phyloP scores from a whole-genome alignment of 2,888 invertebrate genomes.

The Hermaeophaga mercurialis region DNA sequence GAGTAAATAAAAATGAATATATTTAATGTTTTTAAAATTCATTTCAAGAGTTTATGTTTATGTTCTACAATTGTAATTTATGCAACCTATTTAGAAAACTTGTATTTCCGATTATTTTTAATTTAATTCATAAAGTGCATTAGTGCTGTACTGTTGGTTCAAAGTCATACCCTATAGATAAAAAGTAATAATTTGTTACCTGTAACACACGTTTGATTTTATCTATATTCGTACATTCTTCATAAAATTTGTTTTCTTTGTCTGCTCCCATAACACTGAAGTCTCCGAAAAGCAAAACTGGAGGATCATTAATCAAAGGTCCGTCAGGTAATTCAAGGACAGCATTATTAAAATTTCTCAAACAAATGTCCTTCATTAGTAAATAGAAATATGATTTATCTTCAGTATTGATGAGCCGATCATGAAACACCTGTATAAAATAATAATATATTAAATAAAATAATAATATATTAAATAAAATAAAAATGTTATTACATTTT shows the following conservation, averaged over 20 bases:
- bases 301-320: slow-evolving; percentile 65
- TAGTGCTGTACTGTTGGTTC: too few relatives aligned
- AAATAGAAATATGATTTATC: slow-evolving; percentile 83
- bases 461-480: too few relatives aligned
- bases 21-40: too few relatives aligned
- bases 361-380: slow-evolving; percentile 71
- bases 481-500: too few relatives aligned
- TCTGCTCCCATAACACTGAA: slow-evolving; percentile 78
- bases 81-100: too few relatives aligned
- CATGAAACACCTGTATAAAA: slow-evolving; percentile 84
- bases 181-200: slow-evolving; percentile 54
- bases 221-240: slow-evolving; percentile 76
- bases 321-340: slow-evolving; percentile 67
- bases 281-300: slow-evolving; percentile 77
- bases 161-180: too few relatives aligned
- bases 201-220: slow-evolving; percentile 74
- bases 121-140: not conserved
- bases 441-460: too few relatives aligned
- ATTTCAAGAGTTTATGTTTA: too few relatives aligned
- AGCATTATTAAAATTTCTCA: slow-evolving; percentile 65
- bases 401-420: slow-evolving; percentile 74
- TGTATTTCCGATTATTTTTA: too few relatives aligned
- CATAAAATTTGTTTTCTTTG: slow-evolving; percentile 76
- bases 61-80: too few relatives aligned
- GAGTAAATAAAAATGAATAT: too few relatives aligned